Percentiles rank a stretch among this genome's conserved stretches.
These are phyloP conservation scores for Catagonus wagneri DNA, from an alignment of 2,113 vertebrate species.

Conservation along the genomic window DNA sequence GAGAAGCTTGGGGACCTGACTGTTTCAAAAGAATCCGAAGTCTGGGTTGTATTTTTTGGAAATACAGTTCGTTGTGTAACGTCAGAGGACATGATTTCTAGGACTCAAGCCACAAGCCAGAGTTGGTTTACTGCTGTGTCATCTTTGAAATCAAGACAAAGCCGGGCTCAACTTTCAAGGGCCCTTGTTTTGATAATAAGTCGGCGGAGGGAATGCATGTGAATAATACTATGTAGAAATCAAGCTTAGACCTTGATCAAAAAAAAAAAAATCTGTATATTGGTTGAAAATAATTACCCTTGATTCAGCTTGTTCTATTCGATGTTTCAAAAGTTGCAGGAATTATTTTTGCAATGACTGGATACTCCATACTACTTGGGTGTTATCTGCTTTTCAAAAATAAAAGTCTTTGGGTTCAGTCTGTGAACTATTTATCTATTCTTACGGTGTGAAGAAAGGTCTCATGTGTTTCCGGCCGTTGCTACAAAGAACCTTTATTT, in stretches of 20 bases:
- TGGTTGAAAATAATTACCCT: slow-evolving; percentile 30
- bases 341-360: slow-evolving; percentile 56
- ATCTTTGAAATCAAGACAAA: neutral
- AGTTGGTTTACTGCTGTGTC: neutral
- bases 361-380: slow-evolving; percentile 25
- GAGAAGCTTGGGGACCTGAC: neutral
- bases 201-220: neutral
- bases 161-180: accelerated
- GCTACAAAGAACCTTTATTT: slow-evolving; percentile 54
- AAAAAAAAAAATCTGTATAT: slow-evolving; percentile 29
- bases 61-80: neutral
- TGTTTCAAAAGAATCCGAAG: neutral
- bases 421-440: slow-evolving; percentile 55
- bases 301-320: neutral
- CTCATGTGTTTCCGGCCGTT: slow-evolving; percentile 36
- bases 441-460: slow-evolving; percentile 37
- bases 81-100: neutral
- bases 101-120: neutral
- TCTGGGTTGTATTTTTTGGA: slow-evolving; percentile 23
- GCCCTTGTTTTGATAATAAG: neutral
- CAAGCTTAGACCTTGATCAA: neutral
- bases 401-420: slow-evolving; percentile 65
- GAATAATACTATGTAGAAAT: slow-evolving; percentile 43
- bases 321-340: slow-evolving; percentile 10
- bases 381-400: slow-evolving; percentile 73